phyloP scores from a whole-genome alignment of 1,140 invertebrate species.

The Pachyrhynchus sulphureomaculatus region DNA sequence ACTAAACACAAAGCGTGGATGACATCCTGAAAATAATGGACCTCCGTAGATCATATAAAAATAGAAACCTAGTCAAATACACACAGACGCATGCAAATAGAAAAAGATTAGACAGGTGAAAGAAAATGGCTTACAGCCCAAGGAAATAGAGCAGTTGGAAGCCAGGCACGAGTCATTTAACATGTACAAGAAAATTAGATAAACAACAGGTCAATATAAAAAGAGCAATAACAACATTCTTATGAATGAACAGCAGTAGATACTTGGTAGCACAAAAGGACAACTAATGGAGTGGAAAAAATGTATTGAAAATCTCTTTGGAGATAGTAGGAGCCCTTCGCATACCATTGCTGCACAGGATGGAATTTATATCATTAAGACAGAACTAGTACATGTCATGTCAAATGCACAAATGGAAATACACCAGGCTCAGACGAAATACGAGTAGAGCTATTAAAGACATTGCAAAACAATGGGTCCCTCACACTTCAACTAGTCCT shows the following conservation, averaged over 20 bases:
- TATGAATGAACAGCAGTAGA: neutral
- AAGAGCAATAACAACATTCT: neutral
- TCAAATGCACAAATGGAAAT: neutral
- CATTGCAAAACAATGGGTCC: neutral
- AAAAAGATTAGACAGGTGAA: neutral
- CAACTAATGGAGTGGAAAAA: neutral
- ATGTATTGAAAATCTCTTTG: neutral
- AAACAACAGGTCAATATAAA: neutral
- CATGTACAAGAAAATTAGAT: neutral
- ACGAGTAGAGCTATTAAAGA: neutral
- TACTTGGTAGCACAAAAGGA: neutral
- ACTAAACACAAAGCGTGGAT: no score
- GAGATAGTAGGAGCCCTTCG: no score
- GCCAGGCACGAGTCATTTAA: neutral
- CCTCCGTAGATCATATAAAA: no score
- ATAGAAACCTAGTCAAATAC: neutral
- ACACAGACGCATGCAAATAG: neutral
- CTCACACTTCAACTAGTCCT: neutral
- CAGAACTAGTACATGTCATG: neutral
- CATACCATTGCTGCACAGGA: no score
- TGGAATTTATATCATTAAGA: neutral
- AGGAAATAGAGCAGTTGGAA: slow-evolving; percentile 1
- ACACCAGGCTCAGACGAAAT: neutral
- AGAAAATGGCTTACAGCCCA: neutral
- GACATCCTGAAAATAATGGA: no score